Base-by-base conservation (phyloP, 2,113 vertebrate genomes). In the Daboia siamensis region DNA sequence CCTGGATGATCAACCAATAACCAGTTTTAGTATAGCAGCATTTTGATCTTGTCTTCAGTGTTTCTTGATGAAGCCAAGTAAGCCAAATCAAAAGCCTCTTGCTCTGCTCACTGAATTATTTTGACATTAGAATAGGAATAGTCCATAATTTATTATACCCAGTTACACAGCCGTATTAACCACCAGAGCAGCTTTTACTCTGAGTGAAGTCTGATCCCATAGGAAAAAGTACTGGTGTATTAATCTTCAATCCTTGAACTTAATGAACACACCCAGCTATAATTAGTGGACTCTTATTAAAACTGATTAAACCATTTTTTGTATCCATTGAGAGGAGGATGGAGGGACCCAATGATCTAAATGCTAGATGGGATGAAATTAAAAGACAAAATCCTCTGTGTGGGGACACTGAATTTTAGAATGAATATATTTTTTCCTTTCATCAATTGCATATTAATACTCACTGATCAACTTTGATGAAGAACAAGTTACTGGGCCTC, bases 211-310 rank as follows among this genome's bases (percentile, higher is more conserved):
- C 64, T 69, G 88, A 13, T 52, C 55, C 85, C 69, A 26, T 12
- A 33, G 64, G 39, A 54, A 80, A 74, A 46, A 80, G 21, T 5
- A 26, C n/a, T 89, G 64, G 26, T 57, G 39, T 17, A 80, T 89
- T 51, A 54, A 91, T 87, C 56, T 87, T 91, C 29, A 64, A 88
- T 57, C 91, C 69, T 52, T 56, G 51, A 80, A 57, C 64, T 89
- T 85, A 57, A 46, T 69, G 39, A 59, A 89, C 29, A 84, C 64
- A 33, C 91, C 51, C 57, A 69, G 26, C 15, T 48, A 26, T 89
- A 84, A 56, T 55, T 46, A 87, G 39, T 90, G 56, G 69, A 55
- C 26, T 48, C 51, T 74, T 61, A 87, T 64, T 90, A 54, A 90
- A 90, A 74, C 3, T 48, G 17, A 90, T 90, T 59, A 90, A 87